Evolutionary conservation across 2,888 invertebrate species (phyloP).

Genomic region (Peribatodes rhomboidaria): DNA sequence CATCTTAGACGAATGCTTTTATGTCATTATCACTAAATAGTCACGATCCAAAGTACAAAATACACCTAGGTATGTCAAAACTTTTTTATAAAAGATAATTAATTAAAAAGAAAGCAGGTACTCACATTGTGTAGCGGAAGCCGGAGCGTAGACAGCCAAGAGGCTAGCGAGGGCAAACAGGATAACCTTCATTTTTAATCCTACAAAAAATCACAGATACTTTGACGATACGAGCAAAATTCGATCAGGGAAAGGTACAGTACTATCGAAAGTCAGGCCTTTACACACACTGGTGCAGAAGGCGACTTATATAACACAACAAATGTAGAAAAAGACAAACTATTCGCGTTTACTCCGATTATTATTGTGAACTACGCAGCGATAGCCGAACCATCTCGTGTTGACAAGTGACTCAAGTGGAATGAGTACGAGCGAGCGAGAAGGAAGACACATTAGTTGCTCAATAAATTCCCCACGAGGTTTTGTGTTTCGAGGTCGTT

Average conservation of each 20-base stretch:
- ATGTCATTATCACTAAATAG: too few species aligned
- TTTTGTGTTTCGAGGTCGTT: conserved; percentile 78
- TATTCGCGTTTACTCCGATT: conserved; percentile 59
- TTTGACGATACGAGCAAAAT: conserved; percentile 70
- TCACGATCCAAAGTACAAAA: too few species aligned
- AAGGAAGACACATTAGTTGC: conserved; percentile 57
- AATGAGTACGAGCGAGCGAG: conserved; percentile 71
- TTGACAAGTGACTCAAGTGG: conserved; percentile 67
- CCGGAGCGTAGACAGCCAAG: conserved; percentile 80
- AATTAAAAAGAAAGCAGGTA: conserved; percentile 55
- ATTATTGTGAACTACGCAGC: conserved; percentile 80
- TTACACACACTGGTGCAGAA: conserved; percentile 98
- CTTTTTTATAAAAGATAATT: background rate
- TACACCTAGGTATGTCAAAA: too few species aligned
- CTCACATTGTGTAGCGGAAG: conserved; percentile 90
- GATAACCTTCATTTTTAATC: conserved; percentile 85
- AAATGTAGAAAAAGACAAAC: conserved; percentile 66
- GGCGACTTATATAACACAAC: conserved; percentile 86
- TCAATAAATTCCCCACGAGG: conserved; percentile 67
- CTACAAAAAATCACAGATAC: conserved; percentile 81
- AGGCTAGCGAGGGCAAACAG: conserved; percentile 80
- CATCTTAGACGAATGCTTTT: too few species aligned
- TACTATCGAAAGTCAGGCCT: conserved; percentile 87
- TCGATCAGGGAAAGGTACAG: conserved; percentile 55
- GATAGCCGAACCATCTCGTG: conserved; percentile 76